Evolutionary conservation across 1,140 invertebrate genomes (phyloP).

Genomic region (Microplitis demolitor): DNA sequence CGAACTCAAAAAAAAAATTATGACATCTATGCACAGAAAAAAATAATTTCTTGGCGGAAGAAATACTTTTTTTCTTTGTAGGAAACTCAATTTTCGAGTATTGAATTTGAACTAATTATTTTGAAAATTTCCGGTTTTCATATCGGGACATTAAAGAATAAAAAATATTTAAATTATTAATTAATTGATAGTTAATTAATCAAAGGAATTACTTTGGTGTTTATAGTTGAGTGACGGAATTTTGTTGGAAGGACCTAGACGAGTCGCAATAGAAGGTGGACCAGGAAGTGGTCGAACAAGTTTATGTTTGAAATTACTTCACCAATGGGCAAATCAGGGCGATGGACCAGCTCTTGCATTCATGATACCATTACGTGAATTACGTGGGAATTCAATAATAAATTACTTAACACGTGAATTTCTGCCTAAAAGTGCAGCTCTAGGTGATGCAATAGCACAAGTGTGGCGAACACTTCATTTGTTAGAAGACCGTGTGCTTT

Average conservation of each 20-base stretch:
- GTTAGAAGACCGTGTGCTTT: slow-evolving; percentile 61
- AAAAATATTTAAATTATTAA: too few species aligned
- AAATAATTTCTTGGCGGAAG: too few species aligned
- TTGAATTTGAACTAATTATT: too few species aligned
- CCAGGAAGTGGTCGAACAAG: slow-evolving; percentile 63
- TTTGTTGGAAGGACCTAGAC: slow-evolving; percentile 56
- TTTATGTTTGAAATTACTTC: slow-evolving; percentile 60
- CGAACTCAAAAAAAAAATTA: too few species aligned
- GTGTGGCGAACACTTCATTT: slow-evolving; percentile 57
- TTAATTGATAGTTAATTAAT: too few species aligned
- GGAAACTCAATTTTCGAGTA: too few species aligned
- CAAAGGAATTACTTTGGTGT: background rate
- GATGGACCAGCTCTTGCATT: slow-evolving; percentile 59
- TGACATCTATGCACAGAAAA: too few species aligned
- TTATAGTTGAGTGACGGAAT: slow-evolving; percentile 57
- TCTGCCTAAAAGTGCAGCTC: slow-evolving; percentile 48
- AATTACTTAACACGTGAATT: slow-evolving; percentile 61
- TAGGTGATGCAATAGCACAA: slow-evolving; percentile 46
- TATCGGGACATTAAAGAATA: too few species aligned
- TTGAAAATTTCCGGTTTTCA: too few species aligned
- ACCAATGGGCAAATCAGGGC: slow-evolving; percentile 63
- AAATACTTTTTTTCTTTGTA: too few species aligned
- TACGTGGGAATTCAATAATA: slow-evolving; percentile 54
- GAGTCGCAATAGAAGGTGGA: slow-evolving; percentile 62
- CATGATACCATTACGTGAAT: slow-evolving; percentile 63